Percentiles rank a stretch among this genome's conserved stretches.
phyloP scores from a whole-genome alignment of 1,140 invertebrate genomes.

The Drosophila eugracilis region DNA sequence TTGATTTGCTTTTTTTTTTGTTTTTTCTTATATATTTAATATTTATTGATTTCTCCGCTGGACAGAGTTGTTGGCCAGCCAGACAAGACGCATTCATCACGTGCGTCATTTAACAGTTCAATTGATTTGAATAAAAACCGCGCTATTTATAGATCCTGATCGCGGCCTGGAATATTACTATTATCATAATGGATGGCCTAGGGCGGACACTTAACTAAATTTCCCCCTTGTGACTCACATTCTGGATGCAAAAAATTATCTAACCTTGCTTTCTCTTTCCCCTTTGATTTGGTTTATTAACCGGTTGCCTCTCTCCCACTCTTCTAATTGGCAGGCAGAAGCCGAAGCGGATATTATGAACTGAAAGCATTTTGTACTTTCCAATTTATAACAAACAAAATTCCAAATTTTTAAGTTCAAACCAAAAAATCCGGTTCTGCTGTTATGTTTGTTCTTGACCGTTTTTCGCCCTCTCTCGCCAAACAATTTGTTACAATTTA shows the following conservation, averaged over 20 bases:
- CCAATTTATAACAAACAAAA: slow-evolving; percentile 69
- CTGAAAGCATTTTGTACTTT: slow-evolving; percentile 75
- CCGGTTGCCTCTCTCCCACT: slow-evolving; percentile 60
- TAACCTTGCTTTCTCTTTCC: slow-evolving; percentile 60
- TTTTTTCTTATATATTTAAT: slow-evolving; percentile 47
- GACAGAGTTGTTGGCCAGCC: slow-evolving; percentile 22
- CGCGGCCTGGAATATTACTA: slow-evolving; percentile 27
- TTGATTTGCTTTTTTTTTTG: slow-evolving; percentile 30
- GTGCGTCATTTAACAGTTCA: slow-evolving; percentile 81
- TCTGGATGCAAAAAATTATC: slow-evolving; percentile 45
- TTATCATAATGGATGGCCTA: slow-evolving; percentile 13
- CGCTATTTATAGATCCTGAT: slow-evolving; percentile 46
- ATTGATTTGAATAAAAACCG: slow-evolving; percentile 59
- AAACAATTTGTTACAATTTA: slow-evolving; percentile 70
- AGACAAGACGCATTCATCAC: slow-evolving; percentile 70
- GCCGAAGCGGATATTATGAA: slow-evolving; percentile 56
- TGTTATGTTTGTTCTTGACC: slow-evolving; percentile 16
- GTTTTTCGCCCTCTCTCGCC: slow-evolving; percentile 2
- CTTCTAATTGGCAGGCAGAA: slow-evolving; percentile 52
- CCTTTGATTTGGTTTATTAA: slow-evolving; percentile 38
- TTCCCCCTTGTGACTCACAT: slow-evolving; percentile 29
- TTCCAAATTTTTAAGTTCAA: slow-evolving; percentile 46
- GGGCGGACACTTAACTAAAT: slow-evolving; percentile 26
- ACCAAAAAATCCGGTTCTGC: slow-evolving; percentile 63
- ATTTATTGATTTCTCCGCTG: slow-evolving; percentile 60